Evolutionary conservation across 2,888 invertebrate genomes (phyloP).

Genomic region (Helobdella robusta): DNA sequence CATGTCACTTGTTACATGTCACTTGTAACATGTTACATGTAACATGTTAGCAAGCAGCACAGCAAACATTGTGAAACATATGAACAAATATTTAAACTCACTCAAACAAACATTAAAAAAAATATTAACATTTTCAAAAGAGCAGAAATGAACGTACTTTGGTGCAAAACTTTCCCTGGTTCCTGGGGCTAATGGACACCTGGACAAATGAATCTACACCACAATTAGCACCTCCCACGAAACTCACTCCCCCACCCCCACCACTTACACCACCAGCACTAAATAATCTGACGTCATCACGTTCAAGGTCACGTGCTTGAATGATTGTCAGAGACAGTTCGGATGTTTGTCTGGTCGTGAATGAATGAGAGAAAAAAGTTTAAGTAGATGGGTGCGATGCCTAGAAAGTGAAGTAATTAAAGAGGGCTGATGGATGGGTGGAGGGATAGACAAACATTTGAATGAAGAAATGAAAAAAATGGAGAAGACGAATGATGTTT

Average conservation of each 20-base stretch:
- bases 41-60: too few relatives aligned
- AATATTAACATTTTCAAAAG: neutral
- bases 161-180: conserved; percentile 41
- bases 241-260: too few relatives aligned
- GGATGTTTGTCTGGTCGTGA: conserved; percentile 52
- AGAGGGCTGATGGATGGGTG: neutral
- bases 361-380: neutral
- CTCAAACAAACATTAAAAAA: neutral
- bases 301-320: conserved; percentile 65
- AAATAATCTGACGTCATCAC: conserved; percentile 54
- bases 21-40: too few relatives aligned
- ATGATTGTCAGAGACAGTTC: conserved; percentile 63
- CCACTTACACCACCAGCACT: too few relatives aligned
- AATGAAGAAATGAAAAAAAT: neutral
- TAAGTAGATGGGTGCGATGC: conserved; percentile 4
- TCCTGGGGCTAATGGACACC: conserved; percentile 65
- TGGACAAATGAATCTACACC: conserved; percentile 66
- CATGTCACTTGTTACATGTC: too few relatives aligned
- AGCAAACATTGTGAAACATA: too few relatives aligned
- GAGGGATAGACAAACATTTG: neutral
- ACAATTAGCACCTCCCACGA: too few relatives aligned
- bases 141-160: conserved; percentile 47
- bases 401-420: neutral
- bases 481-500: too few relatives aligned
- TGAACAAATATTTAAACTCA: neutral